Evolutionary conservation across 64 coral and sea anemone species (phyloP).

Genomic region (Hydrozoanthus tunicans): DNA sequence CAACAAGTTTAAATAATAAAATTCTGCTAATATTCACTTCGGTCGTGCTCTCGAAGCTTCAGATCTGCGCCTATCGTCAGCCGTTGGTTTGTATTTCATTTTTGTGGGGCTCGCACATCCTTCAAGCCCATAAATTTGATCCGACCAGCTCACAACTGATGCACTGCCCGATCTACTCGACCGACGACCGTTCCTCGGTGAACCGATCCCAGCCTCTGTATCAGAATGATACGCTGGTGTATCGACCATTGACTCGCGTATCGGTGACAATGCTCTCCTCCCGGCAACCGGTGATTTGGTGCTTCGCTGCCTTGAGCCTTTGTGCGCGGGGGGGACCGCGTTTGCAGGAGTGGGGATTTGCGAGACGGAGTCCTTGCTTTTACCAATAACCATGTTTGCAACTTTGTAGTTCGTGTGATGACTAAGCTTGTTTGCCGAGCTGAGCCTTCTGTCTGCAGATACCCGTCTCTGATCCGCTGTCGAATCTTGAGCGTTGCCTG

Average conservation of each 20-base stretch:
- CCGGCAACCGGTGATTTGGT: conserved; percentile 85
- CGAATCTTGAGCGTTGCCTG: background rate
- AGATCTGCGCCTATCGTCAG: conserved; percentile 27
- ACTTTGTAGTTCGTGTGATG: conserved; percentile 97
- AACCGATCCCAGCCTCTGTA: conserved; percentile 46
- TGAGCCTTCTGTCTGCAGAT: conserved; percentile 39
- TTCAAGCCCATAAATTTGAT: conserved; percentile 50
- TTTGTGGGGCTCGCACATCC: conserved; percentile 43
- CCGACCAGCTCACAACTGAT: conserved; percentile 71
- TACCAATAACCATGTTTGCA: conserved; percentile 94
- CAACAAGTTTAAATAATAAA: conserved; percentile 45
- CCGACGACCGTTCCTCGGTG: conserved; percentile 12
- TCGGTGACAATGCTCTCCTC: conserved; percentile 86
- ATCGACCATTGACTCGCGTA: conserved; percentile 68
- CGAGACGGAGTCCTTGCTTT: conserved; percentile 77
- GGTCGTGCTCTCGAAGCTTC: conserved; percentile 38
- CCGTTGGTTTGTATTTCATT: conserved; percentile 51
- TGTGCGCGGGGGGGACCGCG: conserved; percentile 24
- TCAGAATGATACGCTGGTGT: conserved; percentile 31
- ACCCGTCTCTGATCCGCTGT: conserved; percentile 43
- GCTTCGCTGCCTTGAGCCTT: conserved; percentile 52
- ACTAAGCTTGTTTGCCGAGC: conserved; percentile 63
- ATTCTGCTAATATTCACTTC: background rate
- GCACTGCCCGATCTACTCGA: conserved; percentile 15
- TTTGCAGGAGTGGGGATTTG: conserved; percentile 61